Evolutionary conservation across 2,797 vertebrate species (phyloP).

Genomic region (Karalla daura): DNA sequence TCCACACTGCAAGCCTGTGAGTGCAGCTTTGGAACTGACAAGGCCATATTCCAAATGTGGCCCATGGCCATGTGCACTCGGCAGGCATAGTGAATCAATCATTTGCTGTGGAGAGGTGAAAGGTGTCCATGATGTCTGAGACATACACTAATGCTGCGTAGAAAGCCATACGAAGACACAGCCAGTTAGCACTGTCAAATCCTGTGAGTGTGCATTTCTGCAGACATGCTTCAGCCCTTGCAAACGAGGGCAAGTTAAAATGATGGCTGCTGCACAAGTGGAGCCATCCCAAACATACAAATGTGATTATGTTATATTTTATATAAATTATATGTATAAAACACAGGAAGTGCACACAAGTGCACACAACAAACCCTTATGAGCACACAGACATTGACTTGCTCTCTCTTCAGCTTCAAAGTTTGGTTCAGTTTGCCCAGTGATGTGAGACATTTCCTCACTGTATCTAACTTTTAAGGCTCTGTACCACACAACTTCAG

Average conservation of each 20-base stretch:
- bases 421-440: no score
- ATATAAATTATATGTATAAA: no score
- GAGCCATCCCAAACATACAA: no score
- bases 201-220: not conserved
- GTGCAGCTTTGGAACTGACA: conserved; percentile 66
- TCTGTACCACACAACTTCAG: no score
- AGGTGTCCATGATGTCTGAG: conserved; percentile 50
- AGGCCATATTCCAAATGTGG: conserved; percentile 59
- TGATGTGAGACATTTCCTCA: no score
- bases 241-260: not conserved
- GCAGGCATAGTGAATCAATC: conserved; percentile 70
- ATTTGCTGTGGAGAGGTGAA: conserved; percentile 61
- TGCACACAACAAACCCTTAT: no score
- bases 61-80: conserved; percentile 52
- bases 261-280: not conserved
- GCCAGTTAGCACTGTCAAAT: conserved; percentile 12
- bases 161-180: conserved; percentile 10
- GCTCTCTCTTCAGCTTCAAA: no score
- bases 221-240: not conserved
- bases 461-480: no score
- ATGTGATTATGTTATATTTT: no score
- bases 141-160: conserved; percentile 19
- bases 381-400: no score
- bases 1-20: conserved; percentile 47
- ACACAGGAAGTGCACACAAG: no score